phyloP scores from a whole-genome alignment of 1,140 invertebrate species.

The Sogatella furcifera region DNA sequence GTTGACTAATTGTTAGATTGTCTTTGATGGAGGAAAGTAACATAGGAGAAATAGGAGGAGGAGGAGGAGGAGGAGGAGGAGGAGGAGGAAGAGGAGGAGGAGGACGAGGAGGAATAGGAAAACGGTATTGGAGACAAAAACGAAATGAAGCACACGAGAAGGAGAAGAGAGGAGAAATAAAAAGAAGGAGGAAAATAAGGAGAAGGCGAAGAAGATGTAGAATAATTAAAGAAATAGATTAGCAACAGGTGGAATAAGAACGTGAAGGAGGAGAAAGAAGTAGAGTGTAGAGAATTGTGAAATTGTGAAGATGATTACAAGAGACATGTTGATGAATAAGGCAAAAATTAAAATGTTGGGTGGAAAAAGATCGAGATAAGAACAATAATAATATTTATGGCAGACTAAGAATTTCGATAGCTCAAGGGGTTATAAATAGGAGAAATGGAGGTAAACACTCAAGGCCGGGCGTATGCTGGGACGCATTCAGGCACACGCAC shows the following conservation, averaged over 20 bases:
- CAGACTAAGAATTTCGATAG: no score
- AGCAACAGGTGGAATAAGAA: no score
- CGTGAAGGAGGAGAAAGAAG: slow-evolving; percentile 16
- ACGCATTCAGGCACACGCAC: no score
- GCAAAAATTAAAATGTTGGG: no score
- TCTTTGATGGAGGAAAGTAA: neutral
- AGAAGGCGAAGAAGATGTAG: slow-evolving; percentile 23
- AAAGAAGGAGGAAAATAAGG: slow-evolving; percentile 21
- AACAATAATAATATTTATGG: no score
- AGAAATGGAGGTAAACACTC: no score
- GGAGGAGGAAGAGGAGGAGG: slow-evolving; percentile 12
- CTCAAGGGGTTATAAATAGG: no score
- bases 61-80: slow-evolving; percentile 1
- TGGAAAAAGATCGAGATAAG: no score
- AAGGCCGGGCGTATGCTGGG: no score
- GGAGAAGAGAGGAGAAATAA: neutral
- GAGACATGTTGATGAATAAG: neutral
- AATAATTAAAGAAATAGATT: no score
- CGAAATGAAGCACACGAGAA: slow-evolving; percentile 8
- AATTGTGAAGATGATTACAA: slow-evolving; percentile 27
- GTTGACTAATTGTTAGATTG: no score
- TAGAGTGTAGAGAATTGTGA: slow-evolving; percentile 30
- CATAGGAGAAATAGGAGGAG: slow-evolving; percentile 2
- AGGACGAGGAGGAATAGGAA: slow-evolving; percentile 15
- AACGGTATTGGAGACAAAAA: slow-evolving; percentile 22